These are phyloP conservation scores for Mastigias papua DNA, from an alignment of 30 jellyfish, hydroid and myxozoan species.

Conservation along the genomic window DNA sequence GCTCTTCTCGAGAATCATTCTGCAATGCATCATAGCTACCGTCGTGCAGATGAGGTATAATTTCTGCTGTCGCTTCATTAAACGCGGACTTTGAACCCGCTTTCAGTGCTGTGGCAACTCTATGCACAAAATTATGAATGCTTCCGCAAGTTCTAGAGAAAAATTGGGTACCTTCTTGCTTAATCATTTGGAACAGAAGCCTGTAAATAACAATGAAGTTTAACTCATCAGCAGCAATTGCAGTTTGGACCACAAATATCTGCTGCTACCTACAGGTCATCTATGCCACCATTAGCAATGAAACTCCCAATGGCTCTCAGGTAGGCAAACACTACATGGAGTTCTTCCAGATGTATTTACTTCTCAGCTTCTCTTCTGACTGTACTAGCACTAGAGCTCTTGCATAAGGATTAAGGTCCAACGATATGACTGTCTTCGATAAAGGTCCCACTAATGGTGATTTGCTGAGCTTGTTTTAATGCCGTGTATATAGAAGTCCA, in stretches of 20 bases:
- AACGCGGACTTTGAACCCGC: conserved; percentile 24
- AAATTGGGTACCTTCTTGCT: background rate
- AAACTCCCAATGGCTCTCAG: conserved; percentile 9
- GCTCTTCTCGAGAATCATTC: background rate
- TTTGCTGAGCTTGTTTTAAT: no score
- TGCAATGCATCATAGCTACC: conserved; percentile 2
- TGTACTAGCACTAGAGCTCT: no score
- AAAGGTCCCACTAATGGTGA: no score
- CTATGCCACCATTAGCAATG: conserved; percentile 21
- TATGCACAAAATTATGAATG: background rate
- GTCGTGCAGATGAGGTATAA: background rate
- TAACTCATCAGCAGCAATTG: no score
- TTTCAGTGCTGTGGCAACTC: conserved; percentile 25
- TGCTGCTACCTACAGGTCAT: conserved; percentile 22
- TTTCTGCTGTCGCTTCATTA: conserved; percentile 16
- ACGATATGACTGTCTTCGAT: no score
- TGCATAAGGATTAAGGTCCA: no score
- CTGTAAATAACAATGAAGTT: no score
- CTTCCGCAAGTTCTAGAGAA: background rate
- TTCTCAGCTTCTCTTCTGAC: no score
- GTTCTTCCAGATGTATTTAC: no score
- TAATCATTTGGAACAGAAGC: conserved; percentile 14
- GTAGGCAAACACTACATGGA: conserved; percentile 27
- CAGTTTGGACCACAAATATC: background rate
- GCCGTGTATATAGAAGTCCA: no score